Base-by-base conservation (phyloP, 2,888 invertebrate species). In the Lissonota sp. region DNA sequence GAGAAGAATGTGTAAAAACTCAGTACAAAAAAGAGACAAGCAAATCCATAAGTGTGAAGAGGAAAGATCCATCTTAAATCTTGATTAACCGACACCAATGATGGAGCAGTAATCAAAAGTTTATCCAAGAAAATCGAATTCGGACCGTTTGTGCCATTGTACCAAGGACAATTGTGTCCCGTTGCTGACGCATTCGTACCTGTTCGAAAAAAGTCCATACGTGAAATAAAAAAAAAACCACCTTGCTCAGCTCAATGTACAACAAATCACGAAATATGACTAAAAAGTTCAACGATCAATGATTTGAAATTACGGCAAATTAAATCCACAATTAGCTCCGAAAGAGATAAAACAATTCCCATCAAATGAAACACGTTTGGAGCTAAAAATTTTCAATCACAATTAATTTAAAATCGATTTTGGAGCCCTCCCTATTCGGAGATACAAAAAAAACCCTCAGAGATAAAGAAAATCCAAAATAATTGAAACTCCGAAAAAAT, bases 1-100 rank as follows among this genome's bases (percentile, higher is more conserved):
- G 94, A 93, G 89, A 94, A 93, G 87, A 94, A 93, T 60, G 94
- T 93, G 89, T 94, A 94, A 87, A 94, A 93, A 72, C 94, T 93
- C 72, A 94, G 92, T 86, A 94, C 90, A 87, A 93, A 93, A 91
- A 94, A 95, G 76, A 94, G 93, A 82, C 93, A 93, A 76, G 93
- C 94, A 84, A 94, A 93, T 62, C 94, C 94, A 85, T 94, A 94
- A 12, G 93, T 93, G 88, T 95, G 94, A 51, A 94, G 87, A 67
- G 93, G 92, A 90, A 94, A 94, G 53, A 92, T 92, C 93, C 94
- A 94, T 83, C 91, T 91, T 84, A 94, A 90, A 69, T 93, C 89
- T 88, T 93, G 92, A 75, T 93, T 92, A 37, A 93, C 93, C 12
- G 91, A 87, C 44, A 79, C 85, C 88, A 87, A 87, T 12, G 91